Percentiles rank a stretch among this genome's conserved stretches.
phyloP scores from a whole-genome alignment of 1,140 invertebrate genomes.

The Melitaea cinxia region DNA sequence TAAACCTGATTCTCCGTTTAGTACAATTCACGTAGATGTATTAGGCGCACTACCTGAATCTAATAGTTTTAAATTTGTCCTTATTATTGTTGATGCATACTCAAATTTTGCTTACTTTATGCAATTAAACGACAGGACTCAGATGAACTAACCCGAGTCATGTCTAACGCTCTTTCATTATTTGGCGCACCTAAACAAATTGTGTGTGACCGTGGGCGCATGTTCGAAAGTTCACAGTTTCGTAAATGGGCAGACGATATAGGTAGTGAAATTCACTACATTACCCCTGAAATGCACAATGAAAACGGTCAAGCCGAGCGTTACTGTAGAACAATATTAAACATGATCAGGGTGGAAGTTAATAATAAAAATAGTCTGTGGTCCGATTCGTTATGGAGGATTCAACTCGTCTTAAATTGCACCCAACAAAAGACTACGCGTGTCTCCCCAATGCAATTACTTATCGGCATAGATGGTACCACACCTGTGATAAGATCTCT shows the following conservation, averaged over 20 bases:
- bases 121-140: slow-evolving; percentile 22
- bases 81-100: slow-evolving; percentile 26
- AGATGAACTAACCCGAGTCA: slow-evolving; percentile 22
- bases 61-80: neutral
- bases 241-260: neutral
- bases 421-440: neutral
- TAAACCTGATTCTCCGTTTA: slow-evolving; percentile 9
- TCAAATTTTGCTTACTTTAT: slow-evolving; percentile 32
- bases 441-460: neutral
- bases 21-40: slow-evolving; percentile 6
- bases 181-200: slow-evolving; percentile 32
- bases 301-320: slow-evolving; percentile 32
- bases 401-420: neutral
- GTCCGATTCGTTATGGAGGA: neutral
- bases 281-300: slow-evolving; percentile 36
- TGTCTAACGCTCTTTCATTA: slow-evolving; percentile 29
- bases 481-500: too few relatives aligned
- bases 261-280: slow-evolving; percentile 25
- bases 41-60: neutral
- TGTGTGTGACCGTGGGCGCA: slow-evolving; percentile 29
- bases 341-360: slow-evolving; percentile 23
- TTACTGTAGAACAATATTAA: slow-evolving; percentile 26
- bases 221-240: slow-evolving; percentile 31
- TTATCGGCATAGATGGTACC: too few relatives aligned
- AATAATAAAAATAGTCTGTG: neutral